Conservation (phyloP, 2,888 invertebrate species). For the Aporophyla lueneburgensis region DNA sequence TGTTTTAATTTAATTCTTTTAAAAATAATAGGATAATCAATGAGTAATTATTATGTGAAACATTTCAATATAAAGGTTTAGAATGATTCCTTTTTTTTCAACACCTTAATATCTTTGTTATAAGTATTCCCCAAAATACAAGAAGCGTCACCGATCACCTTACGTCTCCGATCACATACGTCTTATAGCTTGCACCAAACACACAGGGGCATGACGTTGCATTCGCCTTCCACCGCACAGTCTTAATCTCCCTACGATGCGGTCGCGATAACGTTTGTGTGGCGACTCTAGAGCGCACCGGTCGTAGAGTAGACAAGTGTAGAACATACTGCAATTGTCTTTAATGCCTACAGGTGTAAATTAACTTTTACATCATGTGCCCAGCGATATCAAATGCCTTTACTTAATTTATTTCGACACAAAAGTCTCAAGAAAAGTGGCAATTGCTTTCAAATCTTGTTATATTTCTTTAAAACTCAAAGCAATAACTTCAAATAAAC, state of each 20-base stretch:
- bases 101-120: neutral
- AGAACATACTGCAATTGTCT: constrained; percentile 17
- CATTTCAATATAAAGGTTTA: neutral
- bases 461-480: too few species aligned
- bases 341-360: constrained; percentile 30
- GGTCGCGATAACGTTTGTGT: constrained; percentile 85
- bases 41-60: neutral
- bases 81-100: neutral
- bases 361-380: neutral
- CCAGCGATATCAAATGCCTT: neutral
- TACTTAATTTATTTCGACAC: neutral
- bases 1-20: too few species aligned
- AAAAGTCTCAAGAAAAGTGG: neutral
- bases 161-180: neutral
- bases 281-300: constrained; percentile 71
- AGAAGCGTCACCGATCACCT: neutral
- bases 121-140: neutral
- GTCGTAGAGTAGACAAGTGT: constrained; percentile 49
- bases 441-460: neutral
- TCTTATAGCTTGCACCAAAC: constrained; percentile 71
- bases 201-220: constrained; percentile 87
- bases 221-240: constrained; percentile 82
- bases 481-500: too few species aligned
- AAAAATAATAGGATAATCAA: neutral
- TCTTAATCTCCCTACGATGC: constrained; percentile 88